Conservation (phyloP, 2,888 invertebrate species). For the Andrena trimmerana region DNA sequence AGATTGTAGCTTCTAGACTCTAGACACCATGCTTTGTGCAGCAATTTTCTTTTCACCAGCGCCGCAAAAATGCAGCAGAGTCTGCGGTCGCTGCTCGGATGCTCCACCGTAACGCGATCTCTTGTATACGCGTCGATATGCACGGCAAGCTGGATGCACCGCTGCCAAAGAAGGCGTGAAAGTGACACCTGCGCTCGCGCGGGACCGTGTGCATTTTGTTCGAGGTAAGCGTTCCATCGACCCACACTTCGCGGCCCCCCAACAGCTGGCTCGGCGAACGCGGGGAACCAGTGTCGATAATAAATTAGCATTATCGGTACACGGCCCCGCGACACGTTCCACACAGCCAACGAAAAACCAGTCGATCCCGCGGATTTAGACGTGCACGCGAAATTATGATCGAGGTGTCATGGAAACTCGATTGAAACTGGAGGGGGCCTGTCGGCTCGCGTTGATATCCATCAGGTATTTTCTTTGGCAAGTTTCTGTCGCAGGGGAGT, state of each 20-base stretch:
- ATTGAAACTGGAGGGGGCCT: background rate
- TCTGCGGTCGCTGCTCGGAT: slow-evolving; percentile 26
- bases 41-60: background rate
- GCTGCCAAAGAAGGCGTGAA: slow-evolving; percentile 65
- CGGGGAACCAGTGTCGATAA: slow-evolving; percentile 35
- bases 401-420: slow-evolving; percentile 12
- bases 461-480: background rate
- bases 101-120: slow-evolving; percentile 33
- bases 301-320: slow-evolving; percentile 50
- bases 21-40: no score
- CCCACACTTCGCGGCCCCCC: slow-evolving; percentile 1
- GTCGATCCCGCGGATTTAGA: slow-evolving; percentile 32
- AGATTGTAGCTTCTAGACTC: no score
- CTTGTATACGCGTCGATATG: background rate
- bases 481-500: background rate
- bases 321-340: slow-evolving; percentile 5
- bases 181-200: slow-evolving; percentile 52
- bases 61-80: slow-evolving; percentile 15
- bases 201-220: slow-evolving; percentile 22
- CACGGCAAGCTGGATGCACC: slow-evolving; percentile 36
- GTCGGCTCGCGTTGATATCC: background rate
- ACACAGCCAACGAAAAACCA: slow-evolving; percentile 5
- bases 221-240: slow-evolving; percentile 26
- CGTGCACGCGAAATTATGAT: slow-evolving; percentile 45
- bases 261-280: slow-evolving; percentile 4